Conservation (phyloP, 2,888 invertebrate genomes). For the Drosophila austrosaltans region DNA sequence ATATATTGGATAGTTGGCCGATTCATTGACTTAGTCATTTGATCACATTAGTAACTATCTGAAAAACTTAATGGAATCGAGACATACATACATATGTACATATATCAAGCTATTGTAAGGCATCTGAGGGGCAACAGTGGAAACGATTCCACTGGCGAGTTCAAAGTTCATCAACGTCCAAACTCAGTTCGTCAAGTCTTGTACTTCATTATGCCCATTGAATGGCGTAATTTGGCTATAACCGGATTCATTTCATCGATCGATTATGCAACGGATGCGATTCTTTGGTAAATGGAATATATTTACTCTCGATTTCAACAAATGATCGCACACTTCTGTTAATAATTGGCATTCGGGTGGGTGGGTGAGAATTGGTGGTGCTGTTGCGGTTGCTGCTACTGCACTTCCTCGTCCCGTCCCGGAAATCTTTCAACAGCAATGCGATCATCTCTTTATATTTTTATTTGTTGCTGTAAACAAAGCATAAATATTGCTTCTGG, state of each 20-base stretch:
- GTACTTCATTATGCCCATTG: not conserved
- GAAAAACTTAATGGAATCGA: too few species aligned
- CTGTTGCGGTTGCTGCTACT: constrained; percentile 15
- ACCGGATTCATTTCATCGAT: not conserved
- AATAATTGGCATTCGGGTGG: constrained; percentile 22
- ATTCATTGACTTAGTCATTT: too few species aligned
- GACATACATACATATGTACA: too few species aligned
- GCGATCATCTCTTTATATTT: constrained; percentile 43
- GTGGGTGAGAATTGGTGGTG: constrained; percentile 9
- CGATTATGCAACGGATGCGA: not conserved
- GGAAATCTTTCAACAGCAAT: constrained; percentile 63
- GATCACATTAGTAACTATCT: too few species aligned
- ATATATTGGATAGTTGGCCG: not conserved
- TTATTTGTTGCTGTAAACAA: constrained; percentile 60
- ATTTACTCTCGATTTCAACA: not conserved
- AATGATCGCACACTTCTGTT: constrained; percentile 13
- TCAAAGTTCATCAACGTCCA: not conserved
- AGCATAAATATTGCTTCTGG: constrained; percentile 62
- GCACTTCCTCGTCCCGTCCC: constrained; percentile 56
- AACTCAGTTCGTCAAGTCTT: not conserved
- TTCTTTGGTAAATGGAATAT: not conserved
- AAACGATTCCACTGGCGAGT: not conserved
- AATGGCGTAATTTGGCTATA: not conserved
- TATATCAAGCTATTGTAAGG: too few species aligned
- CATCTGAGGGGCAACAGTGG: too few species aligned